A percentile compares a stretch with the other conserved stretches of the same genome.
Evolutionary conservation across 2,888 invertebrate genomes (phyloP).

Genomic region (Andrena marginata): DNA sequence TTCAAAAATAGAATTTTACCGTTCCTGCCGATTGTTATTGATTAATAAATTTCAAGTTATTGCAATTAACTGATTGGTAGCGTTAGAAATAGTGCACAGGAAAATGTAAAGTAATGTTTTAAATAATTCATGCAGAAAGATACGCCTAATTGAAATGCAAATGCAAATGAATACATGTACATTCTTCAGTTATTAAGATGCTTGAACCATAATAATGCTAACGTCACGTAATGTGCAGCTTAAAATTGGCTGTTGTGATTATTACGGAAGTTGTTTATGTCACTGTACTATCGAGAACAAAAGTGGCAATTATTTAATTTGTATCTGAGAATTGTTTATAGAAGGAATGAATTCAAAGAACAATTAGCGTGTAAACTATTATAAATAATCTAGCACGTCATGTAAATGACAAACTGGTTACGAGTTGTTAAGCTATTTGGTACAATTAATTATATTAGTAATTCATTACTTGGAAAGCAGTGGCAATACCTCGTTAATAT

Average conservation of each 20-base stretch:
- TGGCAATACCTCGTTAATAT: no score
- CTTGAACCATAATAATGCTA: background rate
- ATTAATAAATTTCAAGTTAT: background rate
- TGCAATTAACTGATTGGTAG: background rate
- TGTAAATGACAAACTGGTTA: no score
- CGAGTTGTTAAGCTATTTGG: no score
- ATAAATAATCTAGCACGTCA: background rate
- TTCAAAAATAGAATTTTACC: no score
- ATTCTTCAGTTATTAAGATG: background rate
- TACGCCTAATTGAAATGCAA: background rate
- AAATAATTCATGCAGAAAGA: background rate
- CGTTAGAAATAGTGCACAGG: background rate
- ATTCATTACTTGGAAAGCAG: no score
- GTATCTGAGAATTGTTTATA: background rate
- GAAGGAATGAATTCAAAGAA: background rate
- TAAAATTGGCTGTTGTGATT: background rate
- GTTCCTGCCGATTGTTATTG: background rate
- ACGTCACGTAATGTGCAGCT: background rate
- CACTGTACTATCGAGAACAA: background rate
- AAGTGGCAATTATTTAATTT: background rate
- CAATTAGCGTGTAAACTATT: background rate
- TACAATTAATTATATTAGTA: no score
- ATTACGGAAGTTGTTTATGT: background rate
- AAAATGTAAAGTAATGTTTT: background rate
- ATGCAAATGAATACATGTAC: background rate